phyloP scores from a whole-genome alignment of 37 sponge, comb jelly and placozoan species.

The Chondrilla cf. caribensis region DNA sequence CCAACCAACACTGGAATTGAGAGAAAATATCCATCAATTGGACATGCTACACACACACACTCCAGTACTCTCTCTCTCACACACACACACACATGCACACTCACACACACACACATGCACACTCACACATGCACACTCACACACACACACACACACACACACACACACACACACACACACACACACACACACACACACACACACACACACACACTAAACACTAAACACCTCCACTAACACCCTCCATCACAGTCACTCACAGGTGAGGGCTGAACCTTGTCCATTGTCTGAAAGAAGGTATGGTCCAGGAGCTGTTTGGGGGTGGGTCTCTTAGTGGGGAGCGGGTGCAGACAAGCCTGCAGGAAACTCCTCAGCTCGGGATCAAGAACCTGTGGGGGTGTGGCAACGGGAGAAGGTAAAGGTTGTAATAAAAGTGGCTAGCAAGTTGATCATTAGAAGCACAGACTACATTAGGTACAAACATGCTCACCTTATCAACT shows the following conservation, averaged over 20 bases:
- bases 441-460: background rate
- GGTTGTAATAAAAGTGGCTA: background rate
- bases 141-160: too few relatives aligned
- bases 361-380: constrained; percentile 21
- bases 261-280: background rate
- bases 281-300: constrained; percentile 18
- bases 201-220: too few relatives aligned
- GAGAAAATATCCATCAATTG: background rate
- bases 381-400: constrained; percentile 8
- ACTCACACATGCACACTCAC: too few relatives aligned
- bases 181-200: too few relatives aligned
- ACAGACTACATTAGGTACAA: background rate
- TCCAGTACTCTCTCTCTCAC: too few relatives aligned
- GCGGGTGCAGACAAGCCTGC: constrained; percentile 17
- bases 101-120: too few relatives aligned
- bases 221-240: too few relatives aligned
- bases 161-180: too few relatives aligned
- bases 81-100: too few relatives aligned
- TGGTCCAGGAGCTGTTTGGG: constrained; percentile 5
- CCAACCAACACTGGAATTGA: constrained; percentile 3
- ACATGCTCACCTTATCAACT: constrained; percentile 38
- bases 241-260: too few relatives aligned
- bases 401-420: background rate
- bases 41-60: too few relatives aligned
- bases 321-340: constrained; percentile 18